These are phyloP conservation scores for Festucalex cinctus DNA, from an alignment of 2,113 vertebrate species.

Conservation along the genomic window DNA sequence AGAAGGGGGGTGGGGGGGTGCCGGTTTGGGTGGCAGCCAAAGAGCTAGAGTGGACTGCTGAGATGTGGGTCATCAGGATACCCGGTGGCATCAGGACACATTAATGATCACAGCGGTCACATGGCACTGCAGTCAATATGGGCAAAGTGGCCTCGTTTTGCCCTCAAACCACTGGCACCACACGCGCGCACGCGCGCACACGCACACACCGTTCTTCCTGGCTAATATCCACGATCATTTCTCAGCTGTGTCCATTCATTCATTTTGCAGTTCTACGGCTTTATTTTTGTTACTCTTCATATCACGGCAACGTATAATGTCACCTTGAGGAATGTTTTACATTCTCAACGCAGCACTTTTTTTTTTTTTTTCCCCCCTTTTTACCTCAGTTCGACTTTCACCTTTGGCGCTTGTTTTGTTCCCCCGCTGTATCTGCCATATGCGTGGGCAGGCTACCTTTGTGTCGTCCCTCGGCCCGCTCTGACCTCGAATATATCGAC, in stretches of 20 bases:
- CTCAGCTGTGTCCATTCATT: slow-evolving; percentile 16
- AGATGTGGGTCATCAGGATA: slow-evolving; percentile 74
- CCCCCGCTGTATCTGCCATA: slow-evolving; percentile 27
- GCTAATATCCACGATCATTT: slow-evolving; percentile 20
- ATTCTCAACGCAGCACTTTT: background rate
- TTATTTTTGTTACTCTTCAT: background rate
- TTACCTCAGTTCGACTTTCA: slow-evolving; percentile 10
- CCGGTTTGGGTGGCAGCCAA: slow-evolving; percentile 56
- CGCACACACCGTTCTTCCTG: slow-evolving; percentile 10
- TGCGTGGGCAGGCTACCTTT: slow-evolving; percentile 32
- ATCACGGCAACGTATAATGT: background rate
- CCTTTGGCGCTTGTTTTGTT: slow-evolving; percentile 13
- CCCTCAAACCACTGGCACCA: slow-evolving; percentile 27
- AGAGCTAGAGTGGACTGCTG: slow-evolving; percentile 62
- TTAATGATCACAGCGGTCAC: slow-evolving; percentile 69
- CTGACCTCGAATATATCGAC: slow-evolving; percentile 55
- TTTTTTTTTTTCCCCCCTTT: background rate
- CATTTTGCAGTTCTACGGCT: background rate
- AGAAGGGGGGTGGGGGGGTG: slow-evolving; percentile 17
- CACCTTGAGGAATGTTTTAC: background rate
- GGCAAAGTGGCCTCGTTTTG: slow-evolving; percentile 62
- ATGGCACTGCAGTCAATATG: slow-evolving; percentile 69
- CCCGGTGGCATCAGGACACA: slow-evolving; percentile 68
- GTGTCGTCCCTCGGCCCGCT: slow-evolving; percentile 27
- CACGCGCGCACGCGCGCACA: slow-evolving; percentile 11